Percentiles rank a stretch among this genome's conserved stretches.
These are phyloP conservation scores for Antheraea pernyi DNA, from an alignment of 1,140 invertebrate species.

Conservation along the genomic window DNA sequence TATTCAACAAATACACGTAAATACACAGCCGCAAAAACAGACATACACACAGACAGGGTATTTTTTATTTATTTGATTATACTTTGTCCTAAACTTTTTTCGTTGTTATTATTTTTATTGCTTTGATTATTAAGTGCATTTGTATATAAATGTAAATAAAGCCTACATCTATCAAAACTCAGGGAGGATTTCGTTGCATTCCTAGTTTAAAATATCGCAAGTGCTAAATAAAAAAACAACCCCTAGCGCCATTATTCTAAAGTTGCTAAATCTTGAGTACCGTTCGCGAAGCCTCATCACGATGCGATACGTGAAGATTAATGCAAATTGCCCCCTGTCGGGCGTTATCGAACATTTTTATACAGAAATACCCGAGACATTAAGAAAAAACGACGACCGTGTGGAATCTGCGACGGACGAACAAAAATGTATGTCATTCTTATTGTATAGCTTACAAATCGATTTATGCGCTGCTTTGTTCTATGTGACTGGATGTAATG, in stretches of 20 bases:
- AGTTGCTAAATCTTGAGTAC: not conserved
- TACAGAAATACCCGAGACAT: not conserved
- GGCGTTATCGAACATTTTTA: constrained; percentile 3
- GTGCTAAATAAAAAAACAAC: not conserved
- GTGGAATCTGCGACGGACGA: not conserved
- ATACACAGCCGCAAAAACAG: too few relatives aligned
- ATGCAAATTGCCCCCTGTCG: not conserved
- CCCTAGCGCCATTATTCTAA: not conserved
- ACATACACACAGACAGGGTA: too few relatives aligned
- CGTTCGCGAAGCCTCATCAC: not conserved
- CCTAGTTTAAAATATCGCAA: too few relatives aligned
- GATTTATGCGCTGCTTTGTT: constrained; percentile 6
- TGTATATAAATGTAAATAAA: too few relatives aligned
- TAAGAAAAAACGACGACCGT: not conserved
- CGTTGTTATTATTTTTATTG: too few relatives aligned
- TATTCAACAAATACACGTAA: too few relatives aligned
- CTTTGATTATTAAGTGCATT: too few relatives aligned
- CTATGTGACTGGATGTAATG: not conserved
- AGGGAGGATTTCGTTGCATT: too few relatives aligned
- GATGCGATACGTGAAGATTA: not conserved
- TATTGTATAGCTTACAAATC: constrained; percentile 12
- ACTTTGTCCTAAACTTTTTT: too few relatives aligned
- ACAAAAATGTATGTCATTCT: constrained; percentile 7
- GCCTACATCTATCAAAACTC: too few relatives aligned
- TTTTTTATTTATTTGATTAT: too few relatives aligned